phyloP scores from a whole-genome alignment of 2,888 invertebrate genomes.

The Lobophora halterata region DNA sequence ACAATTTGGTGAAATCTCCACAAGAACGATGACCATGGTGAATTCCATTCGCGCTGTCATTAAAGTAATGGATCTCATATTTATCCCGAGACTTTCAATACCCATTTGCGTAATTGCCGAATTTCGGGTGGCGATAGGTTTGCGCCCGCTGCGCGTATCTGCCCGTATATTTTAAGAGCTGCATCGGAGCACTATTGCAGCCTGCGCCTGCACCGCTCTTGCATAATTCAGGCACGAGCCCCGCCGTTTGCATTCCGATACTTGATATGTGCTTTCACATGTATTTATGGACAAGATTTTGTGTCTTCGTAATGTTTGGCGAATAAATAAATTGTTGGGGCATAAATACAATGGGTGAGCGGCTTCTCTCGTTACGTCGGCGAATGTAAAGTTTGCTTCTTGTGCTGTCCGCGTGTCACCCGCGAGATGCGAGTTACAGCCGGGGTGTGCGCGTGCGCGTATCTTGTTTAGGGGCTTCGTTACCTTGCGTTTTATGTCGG shows the following conservation, averaged over 20 bases:
- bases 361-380: conserved; percentile 78
- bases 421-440: conserved; percentile 71
- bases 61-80: conserved; percentile 55
- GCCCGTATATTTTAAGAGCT: conserved; percentile 71
- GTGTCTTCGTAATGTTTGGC: conserved; percentile 79
- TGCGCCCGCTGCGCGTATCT: conserved; percentile 38
- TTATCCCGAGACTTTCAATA: conserved; percentile 30
- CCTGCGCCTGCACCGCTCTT: conserved; percentile 65
- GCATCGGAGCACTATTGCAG: conserved; percentile 70
- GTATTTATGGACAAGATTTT: conserved; percentile 81
- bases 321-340: conserved; percentile 79
- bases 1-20: conserved; percentile 55
- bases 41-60: conserved; percentile 60
- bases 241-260: conserved; percentile 79
- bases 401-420: conserved; percentile 72
- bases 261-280: conserved; percentile 80
- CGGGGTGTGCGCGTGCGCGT: conserved; percentile 37
- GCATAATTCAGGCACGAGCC: conserved; percentile 78
- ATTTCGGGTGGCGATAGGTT: conserved; percentile 47
- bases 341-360: conserved; percentile 78
- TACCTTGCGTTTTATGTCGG: conserved; percentile 71
- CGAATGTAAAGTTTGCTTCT: conserved; percentile 74
- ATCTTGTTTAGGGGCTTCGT: conserved; percentile 77
- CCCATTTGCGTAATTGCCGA: conserved; percentile 26
- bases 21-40: conserved; percentile 54